These are phyloP conservation scores for Caenorhabditis angaria DNA, from an alignment of 2,888 invertebrate species.

Conservation along the genomic window DNA sequence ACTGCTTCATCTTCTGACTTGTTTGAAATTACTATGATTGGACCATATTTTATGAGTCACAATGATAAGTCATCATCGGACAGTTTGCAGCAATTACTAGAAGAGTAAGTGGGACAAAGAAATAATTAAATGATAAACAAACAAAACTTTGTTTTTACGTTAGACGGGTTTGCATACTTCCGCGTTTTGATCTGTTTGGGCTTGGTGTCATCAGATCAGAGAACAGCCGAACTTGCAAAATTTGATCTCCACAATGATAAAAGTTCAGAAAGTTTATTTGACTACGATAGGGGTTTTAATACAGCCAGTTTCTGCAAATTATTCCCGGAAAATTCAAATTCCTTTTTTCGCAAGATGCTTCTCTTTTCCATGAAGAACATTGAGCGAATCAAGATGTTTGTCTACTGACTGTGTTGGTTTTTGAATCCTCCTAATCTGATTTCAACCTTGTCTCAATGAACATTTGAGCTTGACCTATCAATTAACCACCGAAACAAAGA, in stretches of 20 bases:
- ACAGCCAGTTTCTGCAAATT: neutral
- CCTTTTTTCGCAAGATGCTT: too few relatives aligned
- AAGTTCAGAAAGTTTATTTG: neutral
- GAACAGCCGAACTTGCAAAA: too few relatives aligned
- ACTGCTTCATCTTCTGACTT: neutral
- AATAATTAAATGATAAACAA: neutral
- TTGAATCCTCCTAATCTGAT: too few relatives aligned
- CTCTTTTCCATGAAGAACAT: too few relatives aligned
- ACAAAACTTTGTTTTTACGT: neutral
- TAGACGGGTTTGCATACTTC: neutral
- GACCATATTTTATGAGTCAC: constrained; percentile 1
- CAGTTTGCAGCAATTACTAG: constrained; percentile 9
- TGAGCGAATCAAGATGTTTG: too few relatives aligned
- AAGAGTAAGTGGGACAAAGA: constrained; percentile 3
- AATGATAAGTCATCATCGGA: neutral
- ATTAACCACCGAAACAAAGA: too few relatives aligned
- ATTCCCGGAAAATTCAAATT: neutral
- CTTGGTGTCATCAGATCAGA: too few relatives aligned
- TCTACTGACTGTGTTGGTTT: too few relatives aligned
- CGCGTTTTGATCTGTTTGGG: too few relatives aligned
- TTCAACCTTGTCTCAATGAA: too few relatives aligned
- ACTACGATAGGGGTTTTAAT: too few relatives aligned
- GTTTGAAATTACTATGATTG: neutral
- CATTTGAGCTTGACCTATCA: too few relatives aligned
- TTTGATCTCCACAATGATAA: neutral